Conservation (phyloP, 2,113 vertebrate species). For the Crotalus tigris region DNA sequence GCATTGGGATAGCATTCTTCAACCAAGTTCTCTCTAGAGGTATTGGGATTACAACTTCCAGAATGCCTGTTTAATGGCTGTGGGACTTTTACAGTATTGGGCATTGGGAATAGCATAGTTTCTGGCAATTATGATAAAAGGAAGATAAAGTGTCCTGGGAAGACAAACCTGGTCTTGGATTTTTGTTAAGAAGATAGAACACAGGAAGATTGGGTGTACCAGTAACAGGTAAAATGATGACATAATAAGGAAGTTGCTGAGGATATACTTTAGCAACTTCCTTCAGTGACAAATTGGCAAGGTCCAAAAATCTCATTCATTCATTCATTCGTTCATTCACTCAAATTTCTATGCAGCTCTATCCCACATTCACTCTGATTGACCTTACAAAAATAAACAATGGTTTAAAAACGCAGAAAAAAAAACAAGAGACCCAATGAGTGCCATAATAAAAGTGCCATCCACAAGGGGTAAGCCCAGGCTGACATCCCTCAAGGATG, state of each 20-base stretch:
- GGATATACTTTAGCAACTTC: background rate
- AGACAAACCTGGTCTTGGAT: background rate
- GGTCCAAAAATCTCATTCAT: background rate
- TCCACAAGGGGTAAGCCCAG: background rate
- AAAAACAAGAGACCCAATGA: background rate
- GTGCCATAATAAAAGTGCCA: background rate
- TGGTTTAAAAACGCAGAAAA: background rate
- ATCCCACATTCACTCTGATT: background rate
- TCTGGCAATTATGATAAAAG: background rate
- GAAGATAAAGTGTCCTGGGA: background rate
- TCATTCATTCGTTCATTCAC: background rate
- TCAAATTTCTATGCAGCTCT: background rate
- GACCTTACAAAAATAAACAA: background rate
- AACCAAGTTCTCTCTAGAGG: background rate
- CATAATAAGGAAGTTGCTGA: background rate
- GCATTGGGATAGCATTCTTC: background rate
- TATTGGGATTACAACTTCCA: background rate
- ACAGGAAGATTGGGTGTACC: background rate
- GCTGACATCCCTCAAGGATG: background rate
- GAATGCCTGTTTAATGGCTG: background rate
- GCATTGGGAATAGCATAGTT: background rate
- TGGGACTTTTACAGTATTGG: background rate
- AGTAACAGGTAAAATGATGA: background rate
- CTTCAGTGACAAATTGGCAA: background rate
- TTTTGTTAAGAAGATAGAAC: background rate